Evolutionary conservation across 2,797 vertebrate species (phyloP), one percentile per base, ranked within the genome.

Genomic region (Taenioides sp.): DNA sequence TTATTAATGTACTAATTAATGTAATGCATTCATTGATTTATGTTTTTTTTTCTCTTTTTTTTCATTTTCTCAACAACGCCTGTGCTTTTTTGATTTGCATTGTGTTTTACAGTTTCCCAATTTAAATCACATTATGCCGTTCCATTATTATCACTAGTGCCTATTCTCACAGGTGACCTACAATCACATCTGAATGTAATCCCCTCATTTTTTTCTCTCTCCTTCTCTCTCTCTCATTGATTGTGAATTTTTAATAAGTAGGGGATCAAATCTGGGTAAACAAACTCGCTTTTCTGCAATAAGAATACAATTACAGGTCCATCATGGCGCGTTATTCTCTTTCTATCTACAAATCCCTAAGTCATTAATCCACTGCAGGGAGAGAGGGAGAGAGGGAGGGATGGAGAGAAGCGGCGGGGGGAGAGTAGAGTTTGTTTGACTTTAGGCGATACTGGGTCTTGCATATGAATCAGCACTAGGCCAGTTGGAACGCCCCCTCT

Each of bases 351-450:
- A 87, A 91, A 89, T 87, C 85, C 80, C 79, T 18, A 58, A 81
- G 81, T 88, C 87, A 90, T 91, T 89, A 90, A 81, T 80, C 66
- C 75, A 78, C 84, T 84, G 80, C 73, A 7, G 81, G 80, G 77
- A 77, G 71, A 72, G 57, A 67, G 81, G 79, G 74, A 62, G 70
- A 73, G 71, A 22, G 10, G 76, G 70, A 4, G 2, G 5, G 79
- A 69, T 5, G 77, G 77, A 73, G 73, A 65, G n/a, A 7, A 2
- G n/a, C n/a, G n/a, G n/a, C n/a, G 58, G 71, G 75, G 81, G 74
- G 57, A 69, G 78, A 70, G 86, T 88, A 83, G 71, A 80, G 81
- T 89, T 85, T 89, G 86, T 87, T 89, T 88, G 88, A 87, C 84
- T 86, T 73, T 87, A 85, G 80, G 77, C 55, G 43, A 84, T 73